Conservation (phyloP, 92 coral and sea anemone genomes). For the Epizoanthus stellaris region DNA sequence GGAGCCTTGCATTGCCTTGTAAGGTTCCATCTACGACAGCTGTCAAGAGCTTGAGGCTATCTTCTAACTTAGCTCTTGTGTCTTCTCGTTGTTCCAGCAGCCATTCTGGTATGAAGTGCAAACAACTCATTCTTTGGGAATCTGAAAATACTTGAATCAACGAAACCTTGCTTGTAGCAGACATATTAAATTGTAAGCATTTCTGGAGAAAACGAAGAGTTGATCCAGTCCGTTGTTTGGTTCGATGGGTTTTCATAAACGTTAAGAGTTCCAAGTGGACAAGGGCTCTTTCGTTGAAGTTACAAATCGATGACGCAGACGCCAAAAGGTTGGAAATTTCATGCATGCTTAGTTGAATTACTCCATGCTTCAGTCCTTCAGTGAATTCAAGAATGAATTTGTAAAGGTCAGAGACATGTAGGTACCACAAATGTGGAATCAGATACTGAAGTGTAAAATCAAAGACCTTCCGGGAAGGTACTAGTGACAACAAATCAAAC, state of each 20-base stretch:
- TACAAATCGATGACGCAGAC: not conserved
- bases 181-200: not conserved
- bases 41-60: not conserved
- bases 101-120: not conserved
- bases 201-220: not conserved
- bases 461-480: not conserved
- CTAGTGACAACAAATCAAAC: not conserved
- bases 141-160: not conserved
- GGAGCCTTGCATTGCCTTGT: not conserved
- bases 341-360: not conserved
- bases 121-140: not conserved
- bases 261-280: not conserved
- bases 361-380: not conserved
- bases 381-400: not conserved
- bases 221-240: too few relatives aligned
- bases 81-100: not conserved
- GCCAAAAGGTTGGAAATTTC: conserved; percentile 1
- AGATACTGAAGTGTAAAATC: not conserved
- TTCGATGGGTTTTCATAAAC: not conserved
- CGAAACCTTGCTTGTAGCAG: not conserved
- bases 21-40: not conserved
- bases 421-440: conserved; percentile 6
- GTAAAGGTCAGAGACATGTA: not conserved
- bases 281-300: not conserved
- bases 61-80: not conserved